Base-by-base conservation (phyloP, 1,140 invertebrate genomes). In the Goniozus legneri region DNA sequence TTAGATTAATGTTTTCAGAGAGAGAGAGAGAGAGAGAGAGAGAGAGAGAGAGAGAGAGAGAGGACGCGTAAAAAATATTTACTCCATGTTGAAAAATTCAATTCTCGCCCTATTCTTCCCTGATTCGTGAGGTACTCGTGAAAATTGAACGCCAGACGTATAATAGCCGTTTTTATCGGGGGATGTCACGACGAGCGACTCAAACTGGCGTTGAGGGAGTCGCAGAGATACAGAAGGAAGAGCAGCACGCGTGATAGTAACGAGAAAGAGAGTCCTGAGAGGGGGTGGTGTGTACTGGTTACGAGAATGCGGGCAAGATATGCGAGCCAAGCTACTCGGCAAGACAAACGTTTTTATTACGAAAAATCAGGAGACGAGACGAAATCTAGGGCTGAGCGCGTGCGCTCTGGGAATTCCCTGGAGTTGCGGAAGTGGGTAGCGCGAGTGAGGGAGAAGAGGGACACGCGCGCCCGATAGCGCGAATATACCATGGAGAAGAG, bases 271-370 rank as follows among this genome's bases (percentile, higher is more conserved):
- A 10, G 24, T 4, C 4, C 4, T 4, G 24, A 10, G 24, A 10
- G 24, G 24, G 24, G 24, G 24, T 27, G 10, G 24, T 27, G 24
- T 6, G 24, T 27, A 10, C 4, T 27, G 24, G 24, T 10, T 27
- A 10, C 4, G 4, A 27, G 4, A 27, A 27, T 31, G 18, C 36
- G 35, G 34, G 47, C 24, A 52, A 60, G 59, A 59, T 59, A 60
- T 46, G 52, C 42, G 54, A 53, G 47, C 45, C 33, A 47, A 45
- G 43, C 54, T 42, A 58, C 55, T 62, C 40, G 53, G 42, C 52
- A 55, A 62, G 64, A 65, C 58, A 65, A 67, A 67, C 62, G 64
- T 65, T 67, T 67, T 67, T 65, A 67, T 67, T 65, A 62, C 50
- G 58, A 62, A 64, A 65, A 67, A 66, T 65, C 60, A 60, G 60